These are phyloP conservation scores for Sesamia nonagrioides DNA, from an alignment of 1,140 invertebrate genomes.

Conservation along the genomic window DNA sequence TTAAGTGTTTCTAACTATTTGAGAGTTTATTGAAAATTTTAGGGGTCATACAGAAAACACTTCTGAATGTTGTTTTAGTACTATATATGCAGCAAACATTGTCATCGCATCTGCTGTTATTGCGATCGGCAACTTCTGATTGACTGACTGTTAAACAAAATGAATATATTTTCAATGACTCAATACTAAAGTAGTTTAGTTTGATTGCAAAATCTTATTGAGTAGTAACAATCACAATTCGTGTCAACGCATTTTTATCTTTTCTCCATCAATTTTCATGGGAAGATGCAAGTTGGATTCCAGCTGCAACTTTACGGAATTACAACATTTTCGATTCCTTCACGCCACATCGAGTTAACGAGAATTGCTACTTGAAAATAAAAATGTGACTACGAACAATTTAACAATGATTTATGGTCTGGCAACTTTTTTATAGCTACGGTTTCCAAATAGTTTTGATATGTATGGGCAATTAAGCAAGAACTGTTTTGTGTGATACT, in stretches of 20 bases:
- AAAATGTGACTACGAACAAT: constrained; percentile 30
- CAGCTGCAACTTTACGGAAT: constrained; percentile 29
- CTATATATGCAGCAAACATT: no score
- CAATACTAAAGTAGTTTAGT: no score
- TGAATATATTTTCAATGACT: no score
- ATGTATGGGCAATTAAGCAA: neutral
- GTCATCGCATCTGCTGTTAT: no score
- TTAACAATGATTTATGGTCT: constrained; percentile 18
- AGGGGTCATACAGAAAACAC: no score
- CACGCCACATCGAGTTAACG: constrained; percentile 22
- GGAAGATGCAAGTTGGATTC: constrained; percentile 27
- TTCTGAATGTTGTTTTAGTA: no score
- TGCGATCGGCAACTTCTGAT: no score
- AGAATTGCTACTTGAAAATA: constrained; percentile 35
- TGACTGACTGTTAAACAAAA: no score
- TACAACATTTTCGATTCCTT: constrained; percentile 13
- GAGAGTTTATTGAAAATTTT: no score
- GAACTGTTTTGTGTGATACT: neutral
- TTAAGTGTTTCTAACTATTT: no score
- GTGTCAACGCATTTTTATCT: neutral
- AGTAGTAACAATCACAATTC: no score
- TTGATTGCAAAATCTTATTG: no score
- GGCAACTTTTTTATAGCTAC: constrained; percentile 14
- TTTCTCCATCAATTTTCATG: constrained; percentile 17
- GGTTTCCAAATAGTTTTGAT: neutral